A percentile compares a stretch with the other conserved stretches of the same genome.
phyloP scores from a whole-genome alignment of 2,888 invertebrate species.

The Dicycla oo region DNA sequence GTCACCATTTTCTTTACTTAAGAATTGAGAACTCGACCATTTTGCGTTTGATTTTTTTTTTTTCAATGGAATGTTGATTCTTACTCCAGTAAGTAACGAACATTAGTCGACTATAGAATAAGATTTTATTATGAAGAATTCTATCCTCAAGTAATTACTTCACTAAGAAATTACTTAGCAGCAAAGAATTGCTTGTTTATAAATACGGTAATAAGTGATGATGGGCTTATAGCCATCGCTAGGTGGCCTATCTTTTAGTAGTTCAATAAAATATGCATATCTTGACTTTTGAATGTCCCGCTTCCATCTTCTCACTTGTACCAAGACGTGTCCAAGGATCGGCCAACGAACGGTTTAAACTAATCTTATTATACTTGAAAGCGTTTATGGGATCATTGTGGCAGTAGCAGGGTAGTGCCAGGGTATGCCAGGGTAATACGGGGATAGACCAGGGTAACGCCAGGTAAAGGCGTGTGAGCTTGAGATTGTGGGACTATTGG shows the following conservation, averaged over 20 bases:
- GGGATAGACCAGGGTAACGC: conserved; percentile 12
- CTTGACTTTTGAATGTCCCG: neutral
- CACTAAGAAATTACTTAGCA: no score
- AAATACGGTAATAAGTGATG: no score
- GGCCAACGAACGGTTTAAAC: conserved; percentile 77
- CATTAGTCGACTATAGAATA: no score
- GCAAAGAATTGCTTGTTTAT: no score
- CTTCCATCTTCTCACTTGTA: conserved; percentile 41
- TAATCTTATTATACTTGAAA: conserved; percentile 79
- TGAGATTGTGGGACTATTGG: conserved; percentile 35
- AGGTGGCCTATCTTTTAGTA: neutral
- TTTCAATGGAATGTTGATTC: no score
- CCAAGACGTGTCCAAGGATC: conserved; percentile 60
- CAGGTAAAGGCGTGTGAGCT: conserved; percentile 43
- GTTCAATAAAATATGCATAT: neutral
- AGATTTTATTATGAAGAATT: no score
- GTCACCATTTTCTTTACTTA: no score
- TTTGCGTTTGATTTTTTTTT: no score
- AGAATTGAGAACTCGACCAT: no score
- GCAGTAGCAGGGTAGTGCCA: conserved; percentile 51
- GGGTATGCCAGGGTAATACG: conserved; percentile 39
- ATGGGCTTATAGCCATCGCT: neutral
- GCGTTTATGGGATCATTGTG: conserved; percentile 75
- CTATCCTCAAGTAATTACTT: no score
- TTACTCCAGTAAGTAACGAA: no score